Conservation (phyloP, 1,140 invertebrate species). For the Eufriesea mexicana region DNA sequence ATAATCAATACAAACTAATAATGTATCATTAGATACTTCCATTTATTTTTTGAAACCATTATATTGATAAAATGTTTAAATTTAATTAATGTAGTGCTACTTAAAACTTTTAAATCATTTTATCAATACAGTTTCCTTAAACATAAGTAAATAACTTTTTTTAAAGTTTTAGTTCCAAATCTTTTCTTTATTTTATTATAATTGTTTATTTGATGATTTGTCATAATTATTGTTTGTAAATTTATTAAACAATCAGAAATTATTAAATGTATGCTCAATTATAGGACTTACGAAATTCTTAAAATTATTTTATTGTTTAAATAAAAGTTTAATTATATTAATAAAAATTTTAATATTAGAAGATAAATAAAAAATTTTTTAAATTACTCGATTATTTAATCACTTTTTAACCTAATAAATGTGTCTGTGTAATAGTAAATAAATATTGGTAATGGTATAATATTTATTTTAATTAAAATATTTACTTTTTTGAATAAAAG, state of each 20-base stretch:
- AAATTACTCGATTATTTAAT: not conserved
- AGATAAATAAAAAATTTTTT: constrained; percentile 14
- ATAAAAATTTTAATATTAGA: constrained; percentile 37
- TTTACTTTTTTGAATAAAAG: not conserved
- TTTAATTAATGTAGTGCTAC: not conserved
- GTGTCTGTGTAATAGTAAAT: not conserved
- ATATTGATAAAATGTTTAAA: not conserved
- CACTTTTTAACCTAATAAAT: not conserved
- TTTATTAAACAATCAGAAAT: not conserved
- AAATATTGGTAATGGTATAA: not conserved
- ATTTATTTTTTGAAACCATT: constrained; percentile 7
- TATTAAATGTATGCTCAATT: constrained; percentile 29
- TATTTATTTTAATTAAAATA: not conserved
- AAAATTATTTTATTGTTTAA: constrained; percentile 18
- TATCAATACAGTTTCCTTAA: not conserved
- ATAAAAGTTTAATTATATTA: constrained; percentile 41
- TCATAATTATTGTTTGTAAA: not conserved
- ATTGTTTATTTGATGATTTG: not conserved
- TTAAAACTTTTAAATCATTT: not conserved
- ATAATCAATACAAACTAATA: constrained; percentile 7
- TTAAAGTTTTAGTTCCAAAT: not conserved
- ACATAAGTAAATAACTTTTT: not conserved
- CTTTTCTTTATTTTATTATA: not conserved
- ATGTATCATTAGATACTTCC: not conserved
- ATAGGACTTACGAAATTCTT: constrained; percentile 1